These are phyloP conservation scores for Pomatorhinus ruficollis DNA, from an alignment of 2,113 vertebrate genomes.

Conservation along the genomic window DNA sequence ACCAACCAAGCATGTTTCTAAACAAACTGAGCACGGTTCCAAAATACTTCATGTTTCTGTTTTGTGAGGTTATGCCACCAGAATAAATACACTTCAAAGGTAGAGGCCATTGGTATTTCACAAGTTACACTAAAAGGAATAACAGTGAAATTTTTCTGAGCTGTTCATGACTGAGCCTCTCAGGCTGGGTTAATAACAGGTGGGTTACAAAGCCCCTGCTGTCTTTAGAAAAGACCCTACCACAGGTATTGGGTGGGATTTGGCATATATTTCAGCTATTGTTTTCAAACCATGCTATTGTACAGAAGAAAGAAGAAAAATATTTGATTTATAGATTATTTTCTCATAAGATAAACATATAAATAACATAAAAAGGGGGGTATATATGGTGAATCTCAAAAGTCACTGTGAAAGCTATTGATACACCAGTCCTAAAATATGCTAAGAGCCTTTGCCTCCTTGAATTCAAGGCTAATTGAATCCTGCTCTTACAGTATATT, in stretches of 20 bases:
- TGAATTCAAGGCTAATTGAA: not conserved
- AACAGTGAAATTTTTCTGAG: not conserved
- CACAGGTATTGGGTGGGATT: not conserved
- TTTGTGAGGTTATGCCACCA: not conserved
- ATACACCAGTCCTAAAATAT: not conserved
- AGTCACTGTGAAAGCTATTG: not conserved
- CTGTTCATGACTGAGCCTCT: not conserved
- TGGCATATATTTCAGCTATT: not conserved
- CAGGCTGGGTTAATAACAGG: not conserved
- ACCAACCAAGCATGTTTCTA: not conserved
- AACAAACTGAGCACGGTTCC: not conserved
- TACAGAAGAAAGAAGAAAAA: not conserved
- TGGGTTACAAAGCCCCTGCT: fast-evolving
- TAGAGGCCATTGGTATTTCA: not conserved
- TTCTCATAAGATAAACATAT: not conserved
- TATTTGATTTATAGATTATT: not conserved
- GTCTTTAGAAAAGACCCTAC: not conserved
- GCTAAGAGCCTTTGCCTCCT: not conserved
- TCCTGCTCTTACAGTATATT: not conserved
- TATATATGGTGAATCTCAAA: not conserved
- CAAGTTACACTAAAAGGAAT: not conserved
- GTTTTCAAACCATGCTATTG: not conserved
- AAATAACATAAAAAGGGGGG: not conserved
- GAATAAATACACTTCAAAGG: not conserved
- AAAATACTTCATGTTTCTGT: not conserved